These are phyloP conservation scores for Brachionus manjavacas DNA, from an alignment of 1,140 invertebrate species.

Conservation along the genomic window DNA sequence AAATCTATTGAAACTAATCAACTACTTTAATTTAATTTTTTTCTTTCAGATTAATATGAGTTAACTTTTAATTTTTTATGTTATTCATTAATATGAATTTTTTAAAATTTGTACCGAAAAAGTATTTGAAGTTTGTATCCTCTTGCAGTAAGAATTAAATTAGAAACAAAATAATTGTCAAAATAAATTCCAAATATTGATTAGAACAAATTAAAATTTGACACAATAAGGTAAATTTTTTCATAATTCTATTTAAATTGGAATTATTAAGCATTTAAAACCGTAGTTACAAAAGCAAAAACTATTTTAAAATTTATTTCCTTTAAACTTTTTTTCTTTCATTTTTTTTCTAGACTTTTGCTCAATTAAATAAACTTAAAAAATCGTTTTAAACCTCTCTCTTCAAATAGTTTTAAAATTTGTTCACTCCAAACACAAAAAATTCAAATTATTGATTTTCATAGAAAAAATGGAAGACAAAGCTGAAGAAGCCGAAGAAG, in stretches of 20 bases:
- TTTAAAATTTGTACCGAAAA: no score
- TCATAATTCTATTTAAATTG: background rate
- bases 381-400: background rate
- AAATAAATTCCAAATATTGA: background rate
- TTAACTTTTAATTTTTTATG: no score
- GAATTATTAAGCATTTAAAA: conserved; percentile 7
- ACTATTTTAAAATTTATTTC: conserved; percentile 1
- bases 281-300: conserved; percentile 11
- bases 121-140: no score
- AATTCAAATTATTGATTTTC: background rate
- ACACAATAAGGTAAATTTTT: background rate
- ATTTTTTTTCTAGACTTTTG: background rate
- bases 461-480: conserved; percentile 1
- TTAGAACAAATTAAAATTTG: background rate
- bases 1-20: no score
- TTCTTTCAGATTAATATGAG: no score
- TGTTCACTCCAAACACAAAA: background rate
- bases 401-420: background rate
- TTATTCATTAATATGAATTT: no score
- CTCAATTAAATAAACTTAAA: background rate
- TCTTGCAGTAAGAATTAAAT: no score
- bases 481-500: conserved; percentile 44
- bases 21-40: no score
- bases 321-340: background rate
- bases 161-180: no score